A percentile compares a stretch with the other conserved stretches of the same genome.
These are phyloP conservation scores for Anas platyrhynchos DNA, from an alignment of 2,113 vertebrate genomes.

Conservation along the genomic window DNA sequence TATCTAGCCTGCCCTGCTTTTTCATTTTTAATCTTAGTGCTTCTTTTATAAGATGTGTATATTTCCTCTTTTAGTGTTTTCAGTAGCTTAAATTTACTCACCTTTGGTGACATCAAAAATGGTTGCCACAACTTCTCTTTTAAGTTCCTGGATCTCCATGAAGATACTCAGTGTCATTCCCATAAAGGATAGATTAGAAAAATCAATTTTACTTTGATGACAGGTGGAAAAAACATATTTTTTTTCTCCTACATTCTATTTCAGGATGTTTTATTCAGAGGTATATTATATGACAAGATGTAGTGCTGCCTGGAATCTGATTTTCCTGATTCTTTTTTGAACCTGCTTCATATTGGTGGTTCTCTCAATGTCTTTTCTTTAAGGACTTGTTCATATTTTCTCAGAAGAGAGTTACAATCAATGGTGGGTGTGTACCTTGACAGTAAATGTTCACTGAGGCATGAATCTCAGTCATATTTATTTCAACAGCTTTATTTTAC, in stretches of 20 bases:
- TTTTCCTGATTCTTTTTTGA: background rate
- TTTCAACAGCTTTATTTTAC: background rate
- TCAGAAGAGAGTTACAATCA: background rate
- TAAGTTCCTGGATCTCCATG: background rate
- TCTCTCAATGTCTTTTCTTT: background rate
- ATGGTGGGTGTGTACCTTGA: background rate
- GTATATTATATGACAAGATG: background rate
- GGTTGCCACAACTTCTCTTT: background rate
- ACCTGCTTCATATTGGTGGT: background rate
- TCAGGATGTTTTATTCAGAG: background rate
- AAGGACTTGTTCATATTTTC: background rate
- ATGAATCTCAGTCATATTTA: background rate
- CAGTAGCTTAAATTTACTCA: constrained; percentile 37
- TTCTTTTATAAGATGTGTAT: constrained; percentile 31
- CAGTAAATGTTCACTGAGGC: background rate
- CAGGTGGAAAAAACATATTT: background rate
- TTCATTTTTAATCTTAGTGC: constrained; percentile 51
- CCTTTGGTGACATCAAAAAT: background rate
- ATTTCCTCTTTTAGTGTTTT: constrained; percentile 55
- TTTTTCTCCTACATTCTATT: background rate
- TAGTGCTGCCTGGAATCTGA: background rate
- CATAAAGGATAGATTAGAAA: background rate
- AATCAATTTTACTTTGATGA: constrained; percentile 17
- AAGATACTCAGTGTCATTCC: background rate
- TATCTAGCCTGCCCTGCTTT: constrained; percentile 43